Base-by-base conservation (phyloP, 2,113 vertebrate species). In the Myanophis thanlyinensis region DNA sequence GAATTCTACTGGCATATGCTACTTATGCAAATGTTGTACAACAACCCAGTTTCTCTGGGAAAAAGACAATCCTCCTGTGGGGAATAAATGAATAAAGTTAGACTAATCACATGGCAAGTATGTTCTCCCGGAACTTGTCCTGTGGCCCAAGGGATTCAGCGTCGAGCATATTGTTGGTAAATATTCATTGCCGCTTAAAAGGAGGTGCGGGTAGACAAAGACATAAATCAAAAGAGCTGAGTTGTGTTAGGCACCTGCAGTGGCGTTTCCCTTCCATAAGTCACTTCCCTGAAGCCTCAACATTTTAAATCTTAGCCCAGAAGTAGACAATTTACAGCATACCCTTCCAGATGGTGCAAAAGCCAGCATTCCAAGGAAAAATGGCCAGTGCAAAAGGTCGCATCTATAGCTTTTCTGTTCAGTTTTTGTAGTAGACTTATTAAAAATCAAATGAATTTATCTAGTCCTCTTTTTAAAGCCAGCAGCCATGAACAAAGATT, bases 1-100 rank as follows among this genome's bases (percentile, higher is more conserved):
- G 53, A 90, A 90, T 93, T 47, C 90, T 89, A 48, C 86, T 89
- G 88, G 49, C 11, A 89, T 86, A 95, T 53, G 91, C 53, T 92
- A 89, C 3, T 54, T 91, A 84, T 88, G 86, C 44, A 88, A 86
- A 89, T 91, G 10, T 90, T 92, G 84, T 80, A 1, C 56, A 46
- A 4, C 80, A 73, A 89, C 48, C 47, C 3, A 25, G 87, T 88
- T 89, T 54, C 80, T 86, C 12, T 67, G 90, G 54, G 91, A 30
- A 88, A 88, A 73, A 92, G 85, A 52, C 1, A 3, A 3, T 40
- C 47, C 30, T 73, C 9, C 5, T 49, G 40, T 53, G 87, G 62
- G 87, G 62, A 80, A 87, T 52, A 22, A 80, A 92, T 94, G 54
- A 90, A 87, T 7, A 85, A 89, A 89, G 85, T 87, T 0, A 59